Percentiles rank a stretch among this genome's conserved stretches.
These are phyloP conservation scores for Lophura nycthemera DNA, from an alignment of 2,113 vertebrate genomes.

Conservation along the genomic window DNA sequence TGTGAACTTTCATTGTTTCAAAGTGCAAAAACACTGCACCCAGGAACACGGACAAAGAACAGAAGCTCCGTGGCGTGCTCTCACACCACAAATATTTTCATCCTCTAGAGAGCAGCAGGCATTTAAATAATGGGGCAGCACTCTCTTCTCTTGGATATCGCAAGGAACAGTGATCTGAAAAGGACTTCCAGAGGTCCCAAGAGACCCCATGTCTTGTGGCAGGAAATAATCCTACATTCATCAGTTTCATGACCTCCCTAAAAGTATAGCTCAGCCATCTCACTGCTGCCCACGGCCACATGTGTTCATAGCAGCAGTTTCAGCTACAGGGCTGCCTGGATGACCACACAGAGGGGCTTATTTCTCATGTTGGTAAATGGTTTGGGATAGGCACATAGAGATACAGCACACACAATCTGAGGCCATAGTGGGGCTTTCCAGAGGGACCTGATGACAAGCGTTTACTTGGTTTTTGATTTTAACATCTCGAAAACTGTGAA, in stretches of 20 bases:
- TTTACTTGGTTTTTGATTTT: background rate
- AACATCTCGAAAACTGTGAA: background rate
- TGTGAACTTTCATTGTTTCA: constrained; percentile 83
- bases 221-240: background rate
- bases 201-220: background rate
- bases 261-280: fast-evolving
- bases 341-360: fast-evolving
- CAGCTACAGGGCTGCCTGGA: background rate
- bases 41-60: constrained; percentile 37
- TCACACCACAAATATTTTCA: background rate
- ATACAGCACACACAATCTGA: background rate
- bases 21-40: constrained; percentile 73
- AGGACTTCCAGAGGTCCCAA: background rate
- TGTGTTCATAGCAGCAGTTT: background rate
- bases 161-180: background rate
- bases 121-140: background rate
- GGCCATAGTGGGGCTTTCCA: background rate
- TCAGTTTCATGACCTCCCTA: background rate
- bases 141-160: background rate
- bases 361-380: background rate
- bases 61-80: background rate
- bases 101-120: constrained; percentile 1
- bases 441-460: background rate
- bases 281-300: background rate
- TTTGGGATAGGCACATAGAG: background rate